Conservation (phyloP, 2,113 vertebrate species). For the Octodon degus region DNA sequence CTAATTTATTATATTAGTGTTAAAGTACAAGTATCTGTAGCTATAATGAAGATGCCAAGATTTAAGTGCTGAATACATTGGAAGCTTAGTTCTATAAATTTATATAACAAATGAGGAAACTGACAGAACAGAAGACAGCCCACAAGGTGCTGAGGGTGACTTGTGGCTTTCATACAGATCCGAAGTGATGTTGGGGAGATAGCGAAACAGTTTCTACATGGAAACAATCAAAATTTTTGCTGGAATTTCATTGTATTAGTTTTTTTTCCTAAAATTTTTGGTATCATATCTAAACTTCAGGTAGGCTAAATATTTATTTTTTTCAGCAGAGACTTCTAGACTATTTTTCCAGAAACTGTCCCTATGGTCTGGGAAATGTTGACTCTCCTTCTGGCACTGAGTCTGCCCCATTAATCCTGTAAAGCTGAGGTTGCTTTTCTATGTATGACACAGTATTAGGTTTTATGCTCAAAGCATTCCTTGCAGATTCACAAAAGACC, state of each 20-base stretch:
- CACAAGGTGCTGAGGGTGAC: neutral
- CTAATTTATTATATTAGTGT: neutral
- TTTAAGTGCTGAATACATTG: slow-evolving; percentile 15
- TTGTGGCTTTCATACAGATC: neutral
- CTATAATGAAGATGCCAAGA: slow-evolving; percentile 19
- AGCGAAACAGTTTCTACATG: slow-evolving; percentile 29
- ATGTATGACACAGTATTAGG: neutral
- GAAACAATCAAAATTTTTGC: neutral
- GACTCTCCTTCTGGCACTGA: neutral
- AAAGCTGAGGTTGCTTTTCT: slow-evolving; percentile 3
- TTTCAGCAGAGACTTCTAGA: neutral
- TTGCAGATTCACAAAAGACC: neutral
- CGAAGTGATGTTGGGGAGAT: neutral
- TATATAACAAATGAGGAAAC: neutral
- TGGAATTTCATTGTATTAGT: neutral
- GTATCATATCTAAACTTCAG: neutral
- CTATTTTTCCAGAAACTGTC: neutral
- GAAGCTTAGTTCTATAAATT: neutral
- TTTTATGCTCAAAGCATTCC: neutral
- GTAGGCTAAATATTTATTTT: slow-evolving; percentile 33
- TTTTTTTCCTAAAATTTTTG: slow-evolving; percentile 44
- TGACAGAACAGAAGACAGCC: neutral
- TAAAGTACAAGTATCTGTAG: slow-evolving; percentile 13
- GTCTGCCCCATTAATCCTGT: neutral
- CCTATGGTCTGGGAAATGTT: neutral